Conservation (phyloP, 2,797 vertebrate genomes). For the Nyctalus aviator region DNA sequence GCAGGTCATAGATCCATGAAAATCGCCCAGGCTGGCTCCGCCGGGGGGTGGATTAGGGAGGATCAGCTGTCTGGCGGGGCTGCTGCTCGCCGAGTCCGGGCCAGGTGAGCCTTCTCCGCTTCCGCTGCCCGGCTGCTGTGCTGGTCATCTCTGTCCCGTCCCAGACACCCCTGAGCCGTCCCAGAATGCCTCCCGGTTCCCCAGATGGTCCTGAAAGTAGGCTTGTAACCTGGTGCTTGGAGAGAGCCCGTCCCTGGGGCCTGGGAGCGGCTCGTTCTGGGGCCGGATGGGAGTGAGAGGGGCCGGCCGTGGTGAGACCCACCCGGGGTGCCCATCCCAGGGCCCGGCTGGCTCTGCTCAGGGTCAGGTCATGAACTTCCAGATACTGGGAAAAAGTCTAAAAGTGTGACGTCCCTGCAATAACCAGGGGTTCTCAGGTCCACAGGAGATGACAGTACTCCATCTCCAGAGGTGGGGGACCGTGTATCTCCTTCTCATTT, state of each 20-base stretch:
- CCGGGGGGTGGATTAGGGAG: slow-evolving; percentile 79
- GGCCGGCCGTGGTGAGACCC: not conserved
- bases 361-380: not conserved
- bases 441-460: accelerated
- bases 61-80: slow-evolving; percentile 11
- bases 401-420: not conserved
- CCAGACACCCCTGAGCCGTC: not conserved
- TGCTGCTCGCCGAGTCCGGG: not conserved
- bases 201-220: not conserved
- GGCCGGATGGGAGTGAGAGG: not conserved
- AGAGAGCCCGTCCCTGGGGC: not conserved
- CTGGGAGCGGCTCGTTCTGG: not conserved
- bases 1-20: slow-evolving; percentile 70
- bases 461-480: accelerated
- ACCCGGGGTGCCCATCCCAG: accelerated
- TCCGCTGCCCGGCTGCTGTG: not conserved
- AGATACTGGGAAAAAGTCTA: not conserved
- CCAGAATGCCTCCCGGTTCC: not conserved
- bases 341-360: not conserved
- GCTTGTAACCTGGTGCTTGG: not conserved
- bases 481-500: not conserved
- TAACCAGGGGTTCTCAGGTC: not conserved
- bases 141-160: not conserved
- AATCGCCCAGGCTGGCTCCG: slow-evolving; percentile 75
- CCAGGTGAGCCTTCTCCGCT: not conserved